Percentiles rank a stretch among this genome's conserved stretches.
phyloP scores from a whole-genome alignment of 1,140 invertebrate genomes.

The Sitodiplosis mosellana region DNA sequence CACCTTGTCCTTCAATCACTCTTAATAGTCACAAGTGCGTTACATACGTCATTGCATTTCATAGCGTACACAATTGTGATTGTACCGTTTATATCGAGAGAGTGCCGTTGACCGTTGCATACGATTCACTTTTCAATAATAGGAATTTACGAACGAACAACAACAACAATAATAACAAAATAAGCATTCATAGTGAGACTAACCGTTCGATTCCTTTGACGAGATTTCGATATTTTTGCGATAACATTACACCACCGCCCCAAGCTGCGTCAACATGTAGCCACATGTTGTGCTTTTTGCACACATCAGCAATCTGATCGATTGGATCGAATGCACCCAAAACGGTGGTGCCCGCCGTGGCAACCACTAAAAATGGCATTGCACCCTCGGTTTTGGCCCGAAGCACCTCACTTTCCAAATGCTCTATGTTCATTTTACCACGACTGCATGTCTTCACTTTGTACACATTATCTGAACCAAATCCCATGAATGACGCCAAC shows the following conservation, averaged over 20 bases:
- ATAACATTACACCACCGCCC: conserved; percentile 77
- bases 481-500: conserved; percentile 55
- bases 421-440: conserved; percentile 59
- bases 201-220: conserved; percentile 59
- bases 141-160: no score
- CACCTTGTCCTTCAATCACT: no score
- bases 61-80: neutral
- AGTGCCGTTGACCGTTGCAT: no score
- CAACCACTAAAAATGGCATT: conserved; percentile 72
- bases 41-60: no score
- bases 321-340: conserved; percentile 80
- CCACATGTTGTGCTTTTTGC: conserved; percentile 72
- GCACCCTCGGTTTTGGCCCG: conserved; percentile 42
- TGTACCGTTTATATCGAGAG: neutral
- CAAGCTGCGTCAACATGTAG: conserved; percentile 92
- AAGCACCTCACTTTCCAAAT: conserved; percentile 54
- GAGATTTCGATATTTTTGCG: conserved; percentile 54
- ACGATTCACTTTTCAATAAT: no score
- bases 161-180: no score
- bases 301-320: conserved; percentile 57
- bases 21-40: no score
- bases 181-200: neutral
- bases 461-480: conserved; percentile 62
- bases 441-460: conserved; percentile 43
- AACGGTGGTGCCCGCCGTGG: conserved; percentile 73